Base-by-base conservation (phyloP, 2,888 invertebrate species). In the Zygothrica quintamaculata region DNA sequence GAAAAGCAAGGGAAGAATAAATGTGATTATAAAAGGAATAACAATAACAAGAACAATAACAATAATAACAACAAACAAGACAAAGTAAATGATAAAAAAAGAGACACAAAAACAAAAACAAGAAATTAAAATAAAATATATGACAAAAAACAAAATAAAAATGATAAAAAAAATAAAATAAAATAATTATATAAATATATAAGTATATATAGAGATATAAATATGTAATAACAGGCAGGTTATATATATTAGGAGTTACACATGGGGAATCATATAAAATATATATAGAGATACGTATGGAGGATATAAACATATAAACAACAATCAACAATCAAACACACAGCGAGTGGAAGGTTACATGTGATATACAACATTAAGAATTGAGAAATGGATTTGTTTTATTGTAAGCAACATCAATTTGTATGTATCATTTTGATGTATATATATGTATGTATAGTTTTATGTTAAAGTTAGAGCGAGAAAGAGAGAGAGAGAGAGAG, bases 351-450 rank as follows among this genome's bases (percentile, higher is more conserved):
- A 15, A 15, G 44, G 33, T n/a, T 9, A 53, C 25, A 73, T 36
- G 48, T 60, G 51, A 22, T 72, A 60, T 37, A 70, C 70, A 73
- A 73, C 67, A 70, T 70, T 67, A 39, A 70, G 60, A 69, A 40
- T 48, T 36, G 34, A 37, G 25, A 64, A 55, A 50, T 43, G 13
- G 50, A 34, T 36, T 29, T n/a, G 29, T 8, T 29, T 29, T 5
- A 22, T 22, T 22, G n/a, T n/a, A 22, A 22, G 60, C 11, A 48
- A 48, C 46, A 61, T 13, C 46, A 40, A 60, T n/a, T n/a, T n/a
- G 33, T 34, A 34, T 31, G 43, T 60, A 53, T 44, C 42, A 22
- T 51, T 40, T 40, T 52, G n/a, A 22, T 22, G 18, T 3, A 22
- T 22, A 22, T 22, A 22, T 9, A 33, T 34, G n/a, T 18, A 34